Evolutionary conservation across 1,140 invertebrate species (phyloP).

Genomic region (Ditylenchus dipsaci): DNA sequence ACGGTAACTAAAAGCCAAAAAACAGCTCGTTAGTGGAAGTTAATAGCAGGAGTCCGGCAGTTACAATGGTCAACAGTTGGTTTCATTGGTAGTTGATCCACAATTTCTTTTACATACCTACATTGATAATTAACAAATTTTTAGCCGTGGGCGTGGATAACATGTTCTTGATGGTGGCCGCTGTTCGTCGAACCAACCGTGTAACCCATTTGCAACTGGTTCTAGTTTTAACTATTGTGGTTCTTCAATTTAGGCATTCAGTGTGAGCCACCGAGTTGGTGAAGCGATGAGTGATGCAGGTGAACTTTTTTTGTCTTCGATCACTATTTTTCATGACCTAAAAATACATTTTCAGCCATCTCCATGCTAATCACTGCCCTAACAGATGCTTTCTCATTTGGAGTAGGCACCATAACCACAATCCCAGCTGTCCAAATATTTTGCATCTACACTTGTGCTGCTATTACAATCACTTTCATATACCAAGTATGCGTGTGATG

Average conservation of each 20-base stretch:
- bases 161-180: constrained; percentile 64
- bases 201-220: too few relatives aligned
- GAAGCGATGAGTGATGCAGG: constrained; percentile 58
- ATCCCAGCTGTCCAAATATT: constrained; percentile 76
- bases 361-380: constrained; percentile 63
- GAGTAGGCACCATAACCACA: constrained; percentile 59
- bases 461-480: constrained; percentile 84
- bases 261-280: constrained; percentile 45
- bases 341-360: constrained; percentile 41
- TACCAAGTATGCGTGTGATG: constrained; percentile 67
- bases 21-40: too few relatives aligned
- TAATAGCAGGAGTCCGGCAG: too few relatives aligned
- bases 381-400: constrained; percentile 63
- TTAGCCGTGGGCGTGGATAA: constrained; percentile 63
- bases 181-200: constrained; percentile 52
- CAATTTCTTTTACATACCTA: too few relatives aligned
- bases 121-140: too few relatives aligned
- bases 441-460: constrained; percentile 87
- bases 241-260: constrained; percentile 10
- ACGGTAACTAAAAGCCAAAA: too few relatives aligned
- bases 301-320: constrained; percentile 23
- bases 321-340: not conserved
- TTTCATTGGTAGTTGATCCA: too few relatives aligned
- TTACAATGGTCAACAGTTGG: too few relatives aligned
- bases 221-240: too few relatives aligned